Conservation (phyloP, 2,888 invertebrate genomes). For the Agriotes lineatus region DNA sequence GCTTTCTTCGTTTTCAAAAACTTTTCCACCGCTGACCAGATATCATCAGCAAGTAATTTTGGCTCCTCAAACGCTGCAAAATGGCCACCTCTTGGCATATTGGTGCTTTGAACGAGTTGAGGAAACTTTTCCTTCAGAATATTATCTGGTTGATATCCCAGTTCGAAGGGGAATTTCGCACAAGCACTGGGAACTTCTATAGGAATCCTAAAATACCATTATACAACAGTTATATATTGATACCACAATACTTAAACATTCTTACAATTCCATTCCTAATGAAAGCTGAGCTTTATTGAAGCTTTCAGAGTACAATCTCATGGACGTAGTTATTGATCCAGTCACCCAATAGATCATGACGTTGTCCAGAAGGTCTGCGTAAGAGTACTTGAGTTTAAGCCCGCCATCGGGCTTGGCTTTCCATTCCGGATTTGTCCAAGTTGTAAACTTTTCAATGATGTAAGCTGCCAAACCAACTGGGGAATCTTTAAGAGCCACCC, state of each 20-base stretch:
- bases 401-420: slow-evolving; percentile 74
- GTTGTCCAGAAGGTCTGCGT: slow-evolving; percentile 83
- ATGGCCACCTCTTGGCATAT: slow-evolving; percentile 82
- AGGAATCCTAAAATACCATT: slow-evolving; percentile 63
- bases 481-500: slow-evolving; percentile 77
- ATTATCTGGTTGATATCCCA: slow-evolving; percentile 71
- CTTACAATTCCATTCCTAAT: slow-evolving; percentile 48
- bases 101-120: slow-evolving; percentile 78
- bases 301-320: slow-evolving; percentile 80
- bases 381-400: slow-evolving; percentile 73
- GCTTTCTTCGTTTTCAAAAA: background rate
- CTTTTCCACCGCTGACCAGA: slow-evolving; percentile 71
- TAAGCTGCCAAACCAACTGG: slow-evolving; percentile 91
- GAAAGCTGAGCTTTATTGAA: slow-evolving; percentile 61
- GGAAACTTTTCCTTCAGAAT: slow-evolving; percentile 71
- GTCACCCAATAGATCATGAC: slow-evolving; percentile 87
- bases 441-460: slow-evolving; percentile 89
- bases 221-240: background rate
- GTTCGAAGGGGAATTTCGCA: slow-evolving; percentile 79
- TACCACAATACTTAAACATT: background rate
- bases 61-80: slow-evolving; percentile 89
- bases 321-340: slow-evolving; percentile 79
- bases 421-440: slow-evolving; percentile 75
- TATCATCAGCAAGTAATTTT: slow-evolving; percentile 76
- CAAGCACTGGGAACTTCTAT: slow-evolving; percentile 79